phyloP scores from a whole-genome alignment of 92 coral and sea anemone genomes.

The Epizoanthus fatuus region DNA sequence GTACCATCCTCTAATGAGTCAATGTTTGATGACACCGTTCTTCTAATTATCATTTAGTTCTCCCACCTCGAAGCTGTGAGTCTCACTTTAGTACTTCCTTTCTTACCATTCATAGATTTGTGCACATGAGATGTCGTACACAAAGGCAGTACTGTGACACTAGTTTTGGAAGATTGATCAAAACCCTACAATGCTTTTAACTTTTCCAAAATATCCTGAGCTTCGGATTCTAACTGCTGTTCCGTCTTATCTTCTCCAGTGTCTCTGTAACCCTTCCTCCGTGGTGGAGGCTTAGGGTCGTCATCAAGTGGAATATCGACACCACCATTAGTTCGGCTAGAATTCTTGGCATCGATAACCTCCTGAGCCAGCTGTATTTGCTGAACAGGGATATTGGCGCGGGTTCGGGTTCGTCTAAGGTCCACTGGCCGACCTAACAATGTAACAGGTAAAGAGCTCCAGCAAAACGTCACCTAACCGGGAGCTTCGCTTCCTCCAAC shows the following conservation, averaged over 20 bases:
- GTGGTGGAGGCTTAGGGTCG: conserved; percentile 78
- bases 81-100: no score
- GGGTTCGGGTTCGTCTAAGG: conserved; percentile 93
- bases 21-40: no score
- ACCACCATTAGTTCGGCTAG: conserved; percentile 49
- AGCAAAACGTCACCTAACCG: not conserved
- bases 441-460: no score
- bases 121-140: no score
- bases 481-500: no score
- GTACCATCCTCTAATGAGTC: no score
- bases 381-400: conserved; percentile 95
- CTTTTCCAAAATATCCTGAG: conserved; percentile 88
- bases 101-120: no score
- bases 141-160: no score
- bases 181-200: conserved; percentile 76
- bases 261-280: conserved; percentile 73
- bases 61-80: no score
- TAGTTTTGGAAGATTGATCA: no score
- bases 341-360: conserved; percentile 45
- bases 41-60: no score
- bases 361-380: conserved; percentile 85
- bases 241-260: conserved; percentile 50
- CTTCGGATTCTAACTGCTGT: conserved; percentile 78
- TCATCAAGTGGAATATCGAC: conserved; percentile 70
- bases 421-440: conserved; percentile 90